A percentile compares a stretch with the other conserved stretches of the same genome.
phyloP scores from a whole-genome alignment of 2,113 vertebrate genomes.

The Prochilodus magdalenae region DNA sequence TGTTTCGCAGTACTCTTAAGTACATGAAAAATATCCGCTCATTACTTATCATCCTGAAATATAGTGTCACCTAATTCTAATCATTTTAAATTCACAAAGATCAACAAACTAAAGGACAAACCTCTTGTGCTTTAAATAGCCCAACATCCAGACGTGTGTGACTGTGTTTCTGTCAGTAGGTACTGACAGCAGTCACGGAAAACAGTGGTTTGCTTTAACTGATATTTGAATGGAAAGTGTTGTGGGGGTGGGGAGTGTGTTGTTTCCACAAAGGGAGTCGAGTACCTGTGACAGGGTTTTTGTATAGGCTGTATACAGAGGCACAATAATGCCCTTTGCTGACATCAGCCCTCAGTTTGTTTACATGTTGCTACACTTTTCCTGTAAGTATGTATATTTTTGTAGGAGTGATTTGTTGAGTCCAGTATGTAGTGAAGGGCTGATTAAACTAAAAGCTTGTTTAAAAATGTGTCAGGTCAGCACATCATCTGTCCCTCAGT shows the following conservation, averaged over 20 bases:
- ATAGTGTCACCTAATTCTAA: slow-evolving; percentile 5
- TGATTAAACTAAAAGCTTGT: not conserved
- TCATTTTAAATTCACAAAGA: slow-evolving; percentile 29
- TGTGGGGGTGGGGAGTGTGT: slow-evolving; percentile 1
- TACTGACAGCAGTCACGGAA: slow-evolving; percentile 8
- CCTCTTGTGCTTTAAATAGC: not conserved
- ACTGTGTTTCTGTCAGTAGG: not conserved
- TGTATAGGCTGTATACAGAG: not conserved
- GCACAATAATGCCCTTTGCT: not conserved
- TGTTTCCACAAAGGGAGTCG: slow-evolving; percentile 32
- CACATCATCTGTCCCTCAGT: not conserved
- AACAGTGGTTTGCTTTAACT: slow-evolving; percentile 23
- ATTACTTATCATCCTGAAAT: not conserved
- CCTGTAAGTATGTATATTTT: not conserved
- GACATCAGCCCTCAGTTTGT: not conserved
- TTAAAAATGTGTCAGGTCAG: not conserved
- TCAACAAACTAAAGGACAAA: not conserved
- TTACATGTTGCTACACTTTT: slow-evolving; percentile 9
- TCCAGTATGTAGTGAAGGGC: not conserved
- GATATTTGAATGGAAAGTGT: slow-evolving; percentile 27
- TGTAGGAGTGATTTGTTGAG: not conserved
- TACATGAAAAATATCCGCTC: no score
- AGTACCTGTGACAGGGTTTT: slow-evolving; percentile 29
- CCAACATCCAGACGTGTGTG: slow-evolving; percentile 10
- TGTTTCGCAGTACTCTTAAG: no score